Conservation (phyloP, 2,113 vertebrate genomes). For the Uria lomvia region DNA sequence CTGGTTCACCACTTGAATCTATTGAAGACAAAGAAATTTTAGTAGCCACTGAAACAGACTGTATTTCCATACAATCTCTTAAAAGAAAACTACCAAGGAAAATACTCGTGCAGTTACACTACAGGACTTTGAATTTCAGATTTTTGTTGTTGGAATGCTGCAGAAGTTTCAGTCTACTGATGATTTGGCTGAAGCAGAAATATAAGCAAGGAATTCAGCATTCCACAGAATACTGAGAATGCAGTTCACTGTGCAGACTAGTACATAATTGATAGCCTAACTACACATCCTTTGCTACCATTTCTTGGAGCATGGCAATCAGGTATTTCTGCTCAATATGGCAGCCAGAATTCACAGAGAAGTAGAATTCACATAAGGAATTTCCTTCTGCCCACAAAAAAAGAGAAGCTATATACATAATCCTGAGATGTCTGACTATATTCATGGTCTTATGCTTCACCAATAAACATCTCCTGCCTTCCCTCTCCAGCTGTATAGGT, state of each 20-base stretch:
- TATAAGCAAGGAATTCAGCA: not conserved
- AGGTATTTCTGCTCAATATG: not conserved
- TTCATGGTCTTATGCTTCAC: not conserved
- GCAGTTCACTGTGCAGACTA: not conserved
- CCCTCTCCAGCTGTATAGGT: not conserved
- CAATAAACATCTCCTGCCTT: not conserved
- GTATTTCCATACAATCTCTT: not conserved
- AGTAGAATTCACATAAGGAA: not conserved
- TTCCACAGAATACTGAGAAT: not conserved
- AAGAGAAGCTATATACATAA: not conserved
- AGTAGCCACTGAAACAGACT: not conserved
- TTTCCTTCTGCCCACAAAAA: not conserved
- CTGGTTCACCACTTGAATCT: not conserved
- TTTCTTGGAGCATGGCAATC: not conserved
- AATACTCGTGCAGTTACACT: accelerated
- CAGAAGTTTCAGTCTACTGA: not conserved
- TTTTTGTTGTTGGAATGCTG: not conserved
- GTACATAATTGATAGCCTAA: not conserved
- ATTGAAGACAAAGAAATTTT: not conserved
- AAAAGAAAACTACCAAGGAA: not conserved
- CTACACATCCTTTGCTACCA: not conserved
- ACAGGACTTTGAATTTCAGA: not conserved
- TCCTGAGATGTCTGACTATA: not conserved
- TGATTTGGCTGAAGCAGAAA: not conserved
- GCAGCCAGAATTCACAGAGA: not conserved